Evolutionary conservation across 2,797 vertebrate genomes (phyloP), one percentile per base, ranked within the genome.

Genomic region (Octomys mimax): DNA sequence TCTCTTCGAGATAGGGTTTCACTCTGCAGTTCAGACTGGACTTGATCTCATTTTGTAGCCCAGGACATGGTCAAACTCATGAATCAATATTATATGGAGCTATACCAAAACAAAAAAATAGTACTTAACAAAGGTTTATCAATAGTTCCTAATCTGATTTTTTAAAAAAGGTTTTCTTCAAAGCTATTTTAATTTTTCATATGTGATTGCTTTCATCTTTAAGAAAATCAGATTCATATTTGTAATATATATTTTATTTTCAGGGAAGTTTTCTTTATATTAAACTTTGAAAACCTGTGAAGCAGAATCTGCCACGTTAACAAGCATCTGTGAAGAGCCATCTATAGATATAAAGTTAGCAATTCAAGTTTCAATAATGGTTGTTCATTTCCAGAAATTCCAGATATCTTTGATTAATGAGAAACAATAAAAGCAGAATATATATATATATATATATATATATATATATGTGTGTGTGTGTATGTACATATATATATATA

Each of bases 341-440:
- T 96, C 85, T 96, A 33, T 79, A 88, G 57, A 62, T 77, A 73
- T 81, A 95, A 94, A 46, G 70, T 87, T 36, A 90, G 28, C 86
- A 94, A 87, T 42, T 18, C 28, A 85, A 86, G 70, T 36, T 5
- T 95, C 26, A 46, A 0, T 81, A 28, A 42, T 89, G 89, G 92
- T 77, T 92, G 24, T 59, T 96, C 49, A 80, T 87, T 96, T 95
- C n/a, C 14, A 79, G 78, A 93, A 89, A 79, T 73, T 82, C 28
- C 78, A 33, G 26, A 21, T 28, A 68, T 46, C 11, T 82, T 84
- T 87, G 22, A 62, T 83, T 84, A 91, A 78, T 87, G 54, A 14
- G 5, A 94, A 66, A 84, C 7, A 70, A 59, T 19, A 42, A 16
- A 66, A 22, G 57, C 54, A 73, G 42, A 46, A 24, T 26, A 68